Evolutionary conservation across 2,113 vertebrate genomes (phyloP), one percentile per base, ranked within the genome.

Genomic region (Irena cyanogastra): DNA sequence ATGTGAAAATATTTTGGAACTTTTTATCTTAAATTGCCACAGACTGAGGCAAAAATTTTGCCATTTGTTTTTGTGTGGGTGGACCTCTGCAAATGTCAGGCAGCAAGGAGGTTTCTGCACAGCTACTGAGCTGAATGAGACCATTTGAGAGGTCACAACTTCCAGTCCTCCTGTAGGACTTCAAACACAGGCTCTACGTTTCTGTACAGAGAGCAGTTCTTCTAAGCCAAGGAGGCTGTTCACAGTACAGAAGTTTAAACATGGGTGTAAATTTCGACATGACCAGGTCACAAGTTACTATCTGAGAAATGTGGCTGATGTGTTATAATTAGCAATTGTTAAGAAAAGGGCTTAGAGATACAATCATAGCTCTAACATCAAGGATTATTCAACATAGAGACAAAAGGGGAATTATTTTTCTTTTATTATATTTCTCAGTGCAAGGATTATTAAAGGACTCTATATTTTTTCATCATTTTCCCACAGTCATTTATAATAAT

Each of bases 401-500:
- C 90, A 95, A 94, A 90, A 65, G 80, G 21, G 45, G 60, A 80
- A 64, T 90, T 87, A 5, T 82, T 95, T 93, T 81, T 57, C 52
- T 93, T 93, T 86, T 60, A 81, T 88, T 93, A 9, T 52, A 56
- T 86, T 90, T 94, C 69, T 85, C 72, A 75, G 68, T 45, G 49
- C 37, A 74, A 88, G 49, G 60, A 33, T 74, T 72, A 83, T 79
- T 64, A 91, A 95, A 90, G 53, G 35, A 52, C 24, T 57, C 60
- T n/a, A 45, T 61, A 42, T 92, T 87, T 83, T 84, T 78, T 76
- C 44, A 53, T 88, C 13, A 30, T 87, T 95, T 95, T 95, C 93
- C 83, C 88, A 92, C 80, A 76, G 72, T 92, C 37, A 68, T 82
- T 96, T 93, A 56, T 60, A 83, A 71, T 90, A 94, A 92, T 87